Base-by-base conservation (phyloP, 2,888 invertebrate genomes). In the Pyrochroa serraticornis region DNA sequence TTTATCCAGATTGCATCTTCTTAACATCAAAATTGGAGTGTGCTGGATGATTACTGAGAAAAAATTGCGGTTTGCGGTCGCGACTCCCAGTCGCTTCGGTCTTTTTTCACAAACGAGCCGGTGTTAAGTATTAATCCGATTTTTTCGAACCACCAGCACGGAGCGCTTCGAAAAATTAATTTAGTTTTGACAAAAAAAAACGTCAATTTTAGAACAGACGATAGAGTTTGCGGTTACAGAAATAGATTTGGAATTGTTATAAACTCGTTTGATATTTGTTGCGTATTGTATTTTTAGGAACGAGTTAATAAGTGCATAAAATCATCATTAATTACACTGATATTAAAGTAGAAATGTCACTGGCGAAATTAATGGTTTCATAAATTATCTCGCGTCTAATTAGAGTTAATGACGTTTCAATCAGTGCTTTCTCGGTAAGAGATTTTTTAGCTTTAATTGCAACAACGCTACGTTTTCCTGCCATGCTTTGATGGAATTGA, bases 341-440 rank as follows among this genome's bases (percentile, higher is more conserved):
- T 64, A 60, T 60, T 62, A 53, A 58, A 62, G 60, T 56, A 53
- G 58, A 60, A 61, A 58, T 62, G 62, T 53, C 59, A 60, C 60
- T 60, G 54, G 60, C 55, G 41, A 62, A 58, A 64, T 64, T 64
- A 64, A 64, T 64, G 56, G 60, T 53, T 58, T 58, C 59, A 64
- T 64, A 64, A 64, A 64, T 64, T 64, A 64, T 48, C 57, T 42
- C 22, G 50, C 55, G 58, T 62, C 62, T 64, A 64, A 64, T 64
- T 64, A 62, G 60, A 55, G 41, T 60, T 64, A 64, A 64, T 64
- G 64, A 64, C 62, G 60, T 64, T 64, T 64, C 64, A 64, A 64
- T 64, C 64, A 62, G 62, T 55, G 44, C 35, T 43, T 53, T 49
- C 48, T 47, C 51, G 50, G 57, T 52, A 36, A 31, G 38, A 39